Conservation (phyloP, 2,797 vertebrate species). For the Sebastes kiyomatsui region DNA sequence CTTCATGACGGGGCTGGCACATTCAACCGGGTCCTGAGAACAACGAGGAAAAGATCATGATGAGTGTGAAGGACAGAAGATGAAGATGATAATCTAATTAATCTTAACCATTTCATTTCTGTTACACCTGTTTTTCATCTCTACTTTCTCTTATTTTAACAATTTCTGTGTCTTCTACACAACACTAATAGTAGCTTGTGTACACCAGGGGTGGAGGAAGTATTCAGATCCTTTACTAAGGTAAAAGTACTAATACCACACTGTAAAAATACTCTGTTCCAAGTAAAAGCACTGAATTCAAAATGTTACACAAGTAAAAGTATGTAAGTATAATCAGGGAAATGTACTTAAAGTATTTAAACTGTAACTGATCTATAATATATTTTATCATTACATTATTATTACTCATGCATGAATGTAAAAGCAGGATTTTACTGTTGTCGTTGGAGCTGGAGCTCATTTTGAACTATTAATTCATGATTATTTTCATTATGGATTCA, state of each 20-base stretch:
- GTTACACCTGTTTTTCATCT: background rate
- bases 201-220: background rate
- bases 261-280: too few species aligned
- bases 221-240: background rate
- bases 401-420: background rate
- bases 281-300: background rate
- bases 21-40: slow-evolving; percentile 68
- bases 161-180: background rate
- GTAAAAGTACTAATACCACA: too few species aligned
- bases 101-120: background rate
- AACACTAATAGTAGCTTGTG: background rate
- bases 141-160: background rate
- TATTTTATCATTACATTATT: background rate
- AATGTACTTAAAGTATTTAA: background rate
- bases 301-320: background rate
- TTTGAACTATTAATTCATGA: background rate
- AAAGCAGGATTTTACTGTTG: background rate
- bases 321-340: background rate
- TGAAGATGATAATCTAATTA: background rate
- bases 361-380: background rate
- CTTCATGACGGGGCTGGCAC: slow-evolving; percentile 67
- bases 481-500: background rate
- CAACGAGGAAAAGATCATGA: background rate
- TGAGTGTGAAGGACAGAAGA: background rate
- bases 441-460: too few species aligned